Evolutionary conservation across 2,888 invertebrate genomes (phyloP), one percentile per base, ranked within the genome.

Genomic region (Boloria euphrosyne): DNA sequence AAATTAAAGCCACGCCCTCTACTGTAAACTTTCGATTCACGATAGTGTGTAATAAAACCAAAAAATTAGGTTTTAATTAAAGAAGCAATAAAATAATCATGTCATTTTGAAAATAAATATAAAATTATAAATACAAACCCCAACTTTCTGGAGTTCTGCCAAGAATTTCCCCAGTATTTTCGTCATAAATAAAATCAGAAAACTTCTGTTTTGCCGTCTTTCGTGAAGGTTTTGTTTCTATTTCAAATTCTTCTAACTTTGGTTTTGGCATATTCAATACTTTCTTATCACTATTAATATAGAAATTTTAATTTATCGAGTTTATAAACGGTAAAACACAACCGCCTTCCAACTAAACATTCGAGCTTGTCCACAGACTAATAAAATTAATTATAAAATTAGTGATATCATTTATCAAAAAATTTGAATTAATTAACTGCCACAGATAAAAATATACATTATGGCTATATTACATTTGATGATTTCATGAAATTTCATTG

Each of bases 81-180:
- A 38, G 10, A 38, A 38, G 10, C 10, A 10, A 10, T 31, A 31
- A 31, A 31, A 31, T 31, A 31, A 31, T 31, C 31, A 31, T 6
- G 31, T 31, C n/a, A 17, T 57, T 52, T 17, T 16, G 27, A 18
- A 44, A 52, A 61, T 16, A 46, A 51, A 22, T 57, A 14, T 27
- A 57, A 62, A 55, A n/a, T 27, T 18, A 53, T 18, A 44, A 62
- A 43, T 51, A 63, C 90, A 88, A 74, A 94, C 93, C 92, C 93
- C 93, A 94, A 80, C 92, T 89, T 80, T 85, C 80, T 67, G 86
- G 83, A 49, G 93, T 92, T 74, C 93, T 84, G 70, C 93, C 93
- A 66, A 93, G 79, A 72, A 93, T 75, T 62, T 81, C 81, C 65
- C 91, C 87, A 0, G 87, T 86, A 31, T 91, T 85, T 61, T 86